Evolutionary conservation across 2,113 vertebrate species (phyloP), one percentile per base, ranked within the genome.

Genomic region (Tupaia tana): DNA sequence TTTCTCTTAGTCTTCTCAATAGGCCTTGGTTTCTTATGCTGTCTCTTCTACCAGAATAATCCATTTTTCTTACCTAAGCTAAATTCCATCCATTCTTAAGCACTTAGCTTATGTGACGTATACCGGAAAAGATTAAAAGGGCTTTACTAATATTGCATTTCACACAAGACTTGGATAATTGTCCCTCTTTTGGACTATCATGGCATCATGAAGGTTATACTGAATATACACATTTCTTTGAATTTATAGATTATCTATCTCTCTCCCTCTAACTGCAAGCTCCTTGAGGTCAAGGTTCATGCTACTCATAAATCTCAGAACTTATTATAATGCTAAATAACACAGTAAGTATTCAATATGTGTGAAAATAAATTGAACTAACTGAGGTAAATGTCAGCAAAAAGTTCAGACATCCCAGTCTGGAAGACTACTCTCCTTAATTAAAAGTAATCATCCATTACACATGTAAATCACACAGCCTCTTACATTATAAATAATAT

Each of bases 361-460:
- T 93, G 52, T 79, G 71, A 67, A 96, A 91, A 93, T 93, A 96
- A 92, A 97, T 92, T 85, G 89, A 95, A 89, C 43, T 34, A 95
- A 82, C 7, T 71, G 83, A 91, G 71, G 87, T 91, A 90, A 94
- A 95, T 93, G 75, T 93, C 75, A 80, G 71, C 43, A 89, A 89
- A 91, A 94, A 64, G 71, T 64, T 66, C 58, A 94, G 80, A 90
- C 64, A 29, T 77, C 86, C 81, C 78, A 83, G 54, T 96, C 74
- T 78, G 54, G 15, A 92, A 93, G 90, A 89, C 87, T 43, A 96
- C 86, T 95, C 63, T 95, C 58, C 43, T 94, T 96, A 94, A 97
- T 97, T 96, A 95, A 96, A 97, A 96, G 86, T 29, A 69, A 63
- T 63, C 80, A 96, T 92, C 92, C 34, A 77, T 90, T 93, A 77